Evolutionary conservation across 1,140 invertebrate species (phyloP).

Genomic region (Heliconius hermathena): DNA sequence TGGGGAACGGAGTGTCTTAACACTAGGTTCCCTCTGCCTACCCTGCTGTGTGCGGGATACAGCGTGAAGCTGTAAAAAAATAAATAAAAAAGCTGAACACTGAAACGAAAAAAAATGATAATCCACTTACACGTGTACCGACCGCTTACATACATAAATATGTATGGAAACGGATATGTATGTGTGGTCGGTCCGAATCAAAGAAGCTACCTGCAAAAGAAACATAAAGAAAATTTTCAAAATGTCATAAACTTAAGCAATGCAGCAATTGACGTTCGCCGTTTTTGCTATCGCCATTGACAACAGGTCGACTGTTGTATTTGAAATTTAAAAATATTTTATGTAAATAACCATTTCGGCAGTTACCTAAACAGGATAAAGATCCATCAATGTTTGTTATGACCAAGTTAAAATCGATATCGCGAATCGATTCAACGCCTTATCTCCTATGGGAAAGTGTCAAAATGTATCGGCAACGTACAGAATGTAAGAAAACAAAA

Average conservation of each 20-base stretch:
- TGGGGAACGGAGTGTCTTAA: no score
- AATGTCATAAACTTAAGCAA: conserved; percentile 32
- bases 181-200: background rate
- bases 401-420: conserved; percentile 39
- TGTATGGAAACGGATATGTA: background rate
- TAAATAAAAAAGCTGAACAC: background rate
- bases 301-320: conserved; percentile 57
- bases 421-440: background rate
- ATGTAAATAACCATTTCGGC: conserved; percentile 66
- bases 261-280: conserved; percentile 31
- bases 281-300: conserved; percentile 50
- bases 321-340: conserved; percentile 70
- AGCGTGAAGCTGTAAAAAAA: no score
- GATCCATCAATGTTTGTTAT: conserved; percentile 64
- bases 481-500: conserved; percentile 3
- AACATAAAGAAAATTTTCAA: conserved; percentile 28
- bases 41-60: no score
- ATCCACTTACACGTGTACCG: conserved; percentile 7
- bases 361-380: conserved; percentile 62
- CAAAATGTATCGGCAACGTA: background rate
- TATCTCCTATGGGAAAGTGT: background rate
- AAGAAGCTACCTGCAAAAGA: conserved; percentile 1
- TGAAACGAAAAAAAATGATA: background rate
- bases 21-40: no score
- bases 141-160: conserved; percentile 7